Evolutionary conservation across 2,888 invertebrate species (phyloP).

Genomic region (Zele albiditarsus): DNA sequence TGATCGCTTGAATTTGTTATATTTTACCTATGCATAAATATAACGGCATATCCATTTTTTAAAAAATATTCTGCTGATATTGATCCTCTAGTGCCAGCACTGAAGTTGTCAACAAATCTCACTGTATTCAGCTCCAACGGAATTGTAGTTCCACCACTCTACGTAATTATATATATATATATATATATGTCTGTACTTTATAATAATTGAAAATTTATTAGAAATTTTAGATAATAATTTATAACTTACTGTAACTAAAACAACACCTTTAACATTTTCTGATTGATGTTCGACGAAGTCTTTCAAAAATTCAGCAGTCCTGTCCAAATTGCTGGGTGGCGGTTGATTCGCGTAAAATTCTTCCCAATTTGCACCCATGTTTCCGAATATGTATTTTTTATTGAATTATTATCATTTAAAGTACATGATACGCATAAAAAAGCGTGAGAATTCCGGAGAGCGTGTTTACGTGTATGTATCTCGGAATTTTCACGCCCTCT

Average conservation of each 20-base stretch:
- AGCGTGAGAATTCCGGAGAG: not conserved
- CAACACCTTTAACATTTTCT: slow-evolving; percentile 81
- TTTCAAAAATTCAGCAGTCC: slow-evolving; percentile 81
- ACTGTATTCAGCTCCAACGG: slow-evolving; percentile 98
- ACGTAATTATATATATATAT: slow-evolving; percentile 50
- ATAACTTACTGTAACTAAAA: slow-evolving; percentile 83
- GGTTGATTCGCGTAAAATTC: slow-evolving; percentile 88
- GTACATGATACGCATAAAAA: not conserved
- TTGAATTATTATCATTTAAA: not conserved
- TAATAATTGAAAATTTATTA: too few species aligned
- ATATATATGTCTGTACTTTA: too few species aligned
- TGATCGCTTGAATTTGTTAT: not conserved
- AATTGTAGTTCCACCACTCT: slow-evolving; percentile 97
- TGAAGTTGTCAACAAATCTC: slow-evolving; percentile 98
- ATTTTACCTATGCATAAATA: slow-evolving; percentile 87
- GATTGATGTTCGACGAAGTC: slow-evolving; percentile 84
- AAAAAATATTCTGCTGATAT: slow-evolving; percentile 97
- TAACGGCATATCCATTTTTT: slow-evolving; percentile 89
- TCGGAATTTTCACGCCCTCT: too few species aligned
- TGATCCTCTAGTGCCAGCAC: slow-evolving; percentile 95
- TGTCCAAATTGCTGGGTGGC: slow-evolving; percentile 85
- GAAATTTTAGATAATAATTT: slow-evolving; percentile 23
- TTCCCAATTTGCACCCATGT: slow-evolving; percentile 81
- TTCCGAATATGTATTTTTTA: slow-evolving; percentile 19
- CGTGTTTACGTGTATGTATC: too few species aligned